Evolutionary conservation across 1,140 invertebrate genomes (phyloP).

Genomic region (Drosophila malerkotliana): DNA sequence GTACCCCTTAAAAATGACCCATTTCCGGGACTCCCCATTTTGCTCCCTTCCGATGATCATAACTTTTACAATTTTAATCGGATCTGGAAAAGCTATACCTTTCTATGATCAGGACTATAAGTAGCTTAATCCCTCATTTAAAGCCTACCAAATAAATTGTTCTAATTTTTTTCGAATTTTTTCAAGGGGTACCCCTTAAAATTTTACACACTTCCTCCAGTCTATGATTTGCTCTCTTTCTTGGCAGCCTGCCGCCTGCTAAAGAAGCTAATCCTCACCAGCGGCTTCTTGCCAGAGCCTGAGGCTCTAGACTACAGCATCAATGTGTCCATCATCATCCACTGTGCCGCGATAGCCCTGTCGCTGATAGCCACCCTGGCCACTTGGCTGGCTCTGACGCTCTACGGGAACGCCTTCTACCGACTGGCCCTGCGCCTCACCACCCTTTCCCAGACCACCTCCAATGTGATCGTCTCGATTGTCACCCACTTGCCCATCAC

Average conservation of each 20-base stretch:
- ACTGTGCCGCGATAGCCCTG: slow-evolving; percentile 62
- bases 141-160: neutral
- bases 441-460: slow-evolving; percentile 39
- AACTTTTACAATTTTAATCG: neutral
- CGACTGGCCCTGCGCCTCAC: slow-evolving; percentile 58
- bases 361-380: slow-evolving; percentile 52
- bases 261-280: slow-evolving; percentile 53
- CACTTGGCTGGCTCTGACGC: slow-evolving; percentile 55
- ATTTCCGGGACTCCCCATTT: too few relatives aligned
- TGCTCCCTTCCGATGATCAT: too few relatives aligned
- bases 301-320: slow-evolving; percentile 62
- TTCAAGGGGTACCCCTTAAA: neutral
- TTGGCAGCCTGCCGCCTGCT: slow-evolving; percentile 65
- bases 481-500: slow-evolving; percentile 77
- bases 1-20: too few relatives aligned
- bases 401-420: slow-evolving; percentile 63
- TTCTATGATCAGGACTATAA: neutral
- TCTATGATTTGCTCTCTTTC: neutral
- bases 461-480: slow-evolving; percentile 78
- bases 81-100: neutral
- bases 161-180: neutral
- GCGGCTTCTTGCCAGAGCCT: slow-evolving; percentile 45
- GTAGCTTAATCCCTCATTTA: neutral
- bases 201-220: too few relatives aligned
- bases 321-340: slow-evolving; percentile 69